Base-by-base conservation (phyloP, 35 echinoderm and acorn worm genomes). In the Ptychodera flava region DNA sequence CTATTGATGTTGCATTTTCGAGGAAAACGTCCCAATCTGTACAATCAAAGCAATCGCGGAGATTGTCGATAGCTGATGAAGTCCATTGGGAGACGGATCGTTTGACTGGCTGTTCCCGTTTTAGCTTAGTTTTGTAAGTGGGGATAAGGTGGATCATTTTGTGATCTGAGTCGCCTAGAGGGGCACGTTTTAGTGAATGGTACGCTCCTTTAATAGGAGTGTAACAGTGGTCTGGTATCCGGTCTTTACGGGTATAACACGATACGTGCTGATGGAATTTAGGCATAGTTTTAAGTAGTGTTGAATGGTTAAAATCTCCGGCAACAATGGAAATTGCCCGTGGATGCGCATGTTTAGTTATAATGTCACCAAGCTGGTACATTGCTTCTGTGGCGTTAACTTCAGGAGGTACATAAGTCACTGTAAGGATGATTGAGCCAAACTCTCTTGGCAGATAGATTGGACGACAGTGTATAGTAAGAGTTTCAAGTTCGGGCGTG, bases 11-110 rank as follows among this genome's bases (percentile, higher is more conserved):
- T 88, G 77, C 1, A 32, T 33, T 80, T 80, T 79, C 84, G 37
- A 33, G 28, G 36, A 88, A 88, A 34, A 88, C 77, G 35, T 15
- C 33, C 86, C 86, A 88, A 37, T 88, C 86, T 29, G 86, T 81
- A 1, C 33, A 80, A 1, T 80, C 77, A 28, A 88, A 88, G 35
- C 86, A 88, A 14, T 79, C 86, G 31, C 34, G 86, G 27, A 88
- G 79, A 30, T 88, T 33, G 1, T 88, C 86, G 0, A 30, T 83
- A 37, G 34, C 35, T 1, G 16, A 1, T 27, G 33, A 36, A 0
- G 87, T 82, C 87, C 79, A 88, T 28, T 88, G 32, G 0, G 32
- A 38, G 35, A 88, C 36, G 1, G 31, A 31, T 36, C 10, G 0
- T 10, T 30, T 45, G 37, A 16, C 80, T 14, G 38, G 34, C 35